These are phyloP conservation scores for Drosophila athabasca DNA, from an alignment of 1,140 invertebrate genomes.

Conservation along the genomic window DNA sequence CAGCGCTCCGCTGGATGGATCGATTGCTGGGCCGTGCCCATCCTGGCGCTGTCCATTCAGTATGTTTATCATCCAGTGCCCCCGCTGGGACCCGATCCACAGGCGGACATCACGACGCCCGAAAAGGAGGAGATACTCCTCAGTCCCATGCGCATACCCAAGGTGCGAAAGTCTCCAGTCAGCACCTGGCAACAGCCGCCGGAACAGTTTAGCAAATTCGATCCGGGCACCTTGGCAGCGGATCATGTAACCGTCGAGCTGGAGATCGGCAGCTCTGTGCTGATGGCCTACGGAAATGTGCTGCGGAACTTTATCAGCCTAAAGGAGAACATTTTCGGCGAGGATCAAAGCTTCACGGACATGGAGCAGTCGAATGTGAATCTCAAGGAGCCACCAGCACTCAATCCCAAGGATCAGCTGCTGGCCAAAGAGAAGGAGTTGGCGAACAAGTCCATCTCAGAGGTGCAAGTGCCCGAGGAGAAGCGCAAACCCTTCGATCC, in stretches of 20 bases:
- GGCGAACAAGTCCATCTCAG: conserved; percentile 85
- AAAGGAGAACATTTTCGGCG: conserved; percentile 98
- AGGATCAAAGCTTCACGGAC: conserved; percentile 96
- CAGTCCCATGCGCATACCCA: conserved; percentile 94
- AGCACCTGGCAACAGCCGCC: conserved; percentile 86
- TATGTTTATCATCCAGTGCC: conserved; percentile 97
- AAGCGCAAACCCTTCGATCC: conserved; percentile 90
- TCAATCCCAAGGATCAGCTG: conserved; percentile 78
- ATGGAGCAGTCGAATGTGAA: conserved; percentile 88
- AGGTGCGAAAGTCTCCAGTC: conserved; percentile 88
- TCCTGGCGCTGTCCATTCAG: conserved; percentile 94
- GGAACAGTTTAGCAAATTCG: conserved; percentile 90
- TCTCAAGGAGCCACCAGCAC: conserved; percentile 56
- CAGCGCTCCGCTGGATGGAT: conserved; percentile 92
- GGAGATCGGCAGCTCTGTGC: conserved; percentile 95
- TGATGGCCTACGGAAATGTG: conserved; percentile 95
- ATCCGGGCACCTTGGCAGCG: conserved; percentile 91
- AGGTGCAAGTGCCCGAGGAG: conserved; percentile 85
- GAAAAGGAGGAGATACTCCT: conserved; percentile 96
- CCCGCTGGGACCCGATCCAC: conserved; percentile 92
- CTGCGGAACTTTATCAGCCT: conserved; percentile 94
- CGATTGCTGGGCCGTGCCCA: conserved; percentile 97
- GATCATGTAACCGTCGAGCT: conserved; percentile 95
- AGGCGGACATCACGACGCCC: conserved; percentile 95
- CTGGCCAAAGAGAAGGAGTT: conserved; percentile 77